These are phyloP conservation scores for Acridotheres tristis DNA, from an alignment of 2,797 vertebrate genomes.

Conservation along the genomic window DNA sequence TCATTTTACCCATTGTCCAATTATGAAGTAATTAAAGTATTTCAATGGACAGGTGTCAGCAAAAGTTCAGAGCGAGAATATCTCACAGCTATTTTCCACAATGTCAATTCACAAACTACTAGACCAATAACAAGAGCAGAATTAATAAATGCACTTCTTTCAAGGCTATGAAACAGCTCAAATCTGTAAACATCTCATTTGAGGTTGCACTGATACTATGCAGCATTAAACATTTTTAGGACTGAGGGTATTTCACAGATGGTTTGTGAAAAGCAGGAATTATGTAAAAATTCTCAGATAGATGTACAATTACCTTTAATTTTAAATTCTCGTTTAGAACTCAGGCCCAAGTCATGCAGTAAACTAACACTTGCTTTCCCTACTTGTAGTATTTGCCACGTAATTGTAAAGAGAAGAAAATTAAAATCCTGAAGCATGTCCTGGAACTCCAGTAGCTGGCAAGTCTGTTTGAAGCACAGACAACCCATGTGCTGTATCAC, in stretches of 20 bases:
- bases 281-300: not conserved
- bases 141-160: not conserved
- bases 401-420: not conserved
- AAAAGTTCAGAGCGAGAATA: not conserved
- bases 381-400: not conserved
- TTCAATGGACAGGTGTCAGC: slow-evolving; percentile 1
- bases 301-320: not conserved
- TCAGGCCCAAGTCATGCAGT: not conserved
- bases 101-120: not conserved
- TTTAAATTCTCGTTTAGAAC: not conserved
- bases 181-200: not conserved
- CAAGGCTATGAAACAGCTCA: not conserved
- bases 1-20: not conserved
- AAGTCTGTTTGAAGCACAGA: not conserved
- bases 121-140: not conserved
- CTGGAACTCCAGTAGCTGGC: not conserved
- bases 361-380: not conserved
- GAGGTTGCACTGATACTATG: not conserved
- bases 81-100: not conserved
- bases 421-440: not conserved
- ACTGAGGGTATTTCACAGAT: not conserved
- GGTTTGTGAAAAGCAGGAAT: not conserved
- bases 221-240: not conserved
- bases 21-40: slow-evolving; percentile 25
- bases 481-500: not conserved